Evolutionary conservation across 1,140 invertebrate genomes (phyloP).

Genomic region (Solenopsis fugax): DNA sequence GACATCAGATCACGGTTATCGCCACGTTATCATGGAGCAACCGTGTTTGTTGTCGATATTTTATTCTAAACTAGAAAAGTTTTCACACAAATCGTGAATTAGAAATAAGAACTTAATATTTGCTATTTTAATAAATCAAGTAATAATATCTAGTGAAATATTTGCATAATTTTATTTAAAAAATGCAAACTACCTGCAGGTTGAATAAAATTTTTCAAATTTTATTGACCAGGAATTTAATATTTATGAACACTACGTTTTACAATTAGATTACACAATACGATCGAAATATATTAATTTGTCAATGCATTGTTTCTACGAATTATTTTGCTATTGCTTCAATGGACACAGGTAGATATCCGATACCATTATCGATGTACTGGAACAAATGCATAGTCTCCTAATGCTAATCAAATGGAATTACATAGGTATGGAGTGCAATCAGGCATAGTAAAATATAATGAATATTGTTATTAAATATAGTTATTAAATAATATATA

Average conservation of each 20-base stretch:
- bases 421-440: background rate
- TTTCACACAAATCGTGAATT: background rate
- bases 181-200: slow-evolving; percentile 22
- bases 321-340: background rate
- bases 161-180: background rate
- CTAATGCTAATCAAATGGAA: background rate
- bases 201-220: background rate
- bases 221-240: background rate
- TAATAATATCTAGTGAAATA: background rate
- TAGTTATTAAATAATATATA: background rate
- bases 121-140: background rate
- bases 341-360: background rate
- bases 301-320: background rate
- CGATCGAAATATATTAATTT: background rate
- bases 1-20: slow-evolving; percentile 1
- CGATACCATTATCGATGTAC: background rate
- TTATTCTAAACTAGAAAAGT: background rate
- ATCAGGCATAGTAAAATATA: background rate
- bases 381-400: background rate
- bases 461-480: no score
- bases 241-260: background rate
- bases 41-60: background rate
- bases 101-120: background rate
- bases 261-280: background rate
- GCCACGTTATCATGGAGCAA: background rate